Evolutionary conservation across 2,797 vertebrate species (phyloP), one percentile per base, ranked within the genome.

Genomic region (Calcarius lapponicus): DNA sequence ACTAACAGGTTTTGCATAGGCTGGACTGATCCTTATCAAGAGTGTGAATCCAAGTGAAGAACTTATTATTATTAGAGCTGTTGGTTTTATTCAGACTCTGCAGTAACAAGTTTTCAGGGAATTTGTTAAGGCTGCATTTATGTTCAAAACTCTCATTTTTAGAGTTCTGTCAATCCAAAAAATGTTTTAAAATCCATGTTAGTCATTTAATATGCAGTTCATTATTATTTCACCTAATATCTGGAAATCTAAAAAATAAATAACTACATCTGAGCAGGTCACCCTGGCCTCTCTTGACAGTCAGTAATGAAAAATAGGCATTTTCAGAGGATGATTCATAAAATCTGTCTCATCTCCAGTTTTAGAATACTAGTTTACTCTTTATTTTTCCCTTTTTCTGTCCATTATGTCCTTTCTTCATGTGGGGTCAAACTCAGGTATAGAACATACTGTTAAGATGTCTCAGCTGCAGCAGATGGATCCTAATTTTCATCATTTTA

Each of bases 11-110:
- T 91, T 93, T 95, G 21, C 64, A 85, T 57, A 40, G 24, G 60
- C 42, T 51, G 40, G 67, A 36, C 47, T 43, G n/a, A 75, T 92
- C 24, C 11, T 85, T 70, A 70, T 24, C 26, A 42, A 47, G 42
- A 57, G 36, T 61, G 56, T 74, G 81, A 91, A 92, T 71, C 73
- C 72, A 78, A 78, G 50, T 74, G 58, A 90, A 47, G 78, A 90
- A 64, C 3, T 86, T n/a, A 38, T 93, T 89, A 73, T 85, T 92
- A 66, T 53, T 24, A 62, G 47, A 89, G 74, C 19, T 71, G 75
- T 74, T 87, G 87, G 53, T 91, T 87, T 94, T 80, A 74, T 83
- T 85, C 69, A 80, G 64, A 56, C 17, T 96, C 71, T 78, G 17
- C 57, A 71, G 34, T 36, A 87, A 64, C 19, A 86, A 72, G 19